phyloP scores from a whole-genome alignment of 2,888 invertebrate genomes.

The Aleiodes alternator region DNA sequence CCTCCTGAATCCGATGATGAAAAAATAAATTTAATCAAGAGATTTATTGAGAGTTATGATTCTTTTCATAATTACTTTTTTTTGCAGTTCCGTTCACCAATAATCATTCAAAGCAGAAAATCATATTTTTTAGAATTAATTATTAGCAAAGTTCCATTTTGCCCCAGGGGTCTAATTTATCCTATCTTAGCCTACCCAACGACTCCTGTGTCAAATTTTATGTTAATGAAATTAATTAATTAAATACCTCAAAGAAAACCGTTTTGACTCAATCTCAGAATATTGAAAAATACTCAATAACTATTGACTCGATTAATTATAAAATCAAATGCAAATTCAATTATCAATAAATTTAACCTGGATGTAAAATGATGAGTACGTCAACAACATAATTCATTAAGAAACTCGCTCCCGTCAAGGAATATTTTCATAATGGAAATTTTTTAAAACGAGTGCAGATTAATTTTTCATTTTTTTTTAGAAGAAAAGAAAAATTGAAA shows the following conservation, averaged over 20 bases:
- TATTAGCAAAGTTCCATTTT: too few relatives aligned
- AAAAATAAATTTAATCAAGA: too few relatives aligned
- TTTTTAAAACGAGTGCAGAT: constrained; percentile 48
- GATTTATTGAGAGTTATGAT: too few relatives aligned
- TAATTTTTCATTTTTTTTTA: constrained; percentile 4
- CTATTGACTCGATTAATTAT: not conserved
- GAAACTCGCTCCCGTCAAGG: constrained; percentile 57
- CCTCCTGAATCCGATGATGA: too few relatives aligned
- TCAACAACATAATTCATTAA: constrained; percentile 67
- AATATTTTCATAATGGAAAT: constrained; percentile 11
- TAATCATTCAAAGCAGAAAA: too few relatives aligned
- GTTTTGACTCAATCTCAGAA: too few relatives aligned
- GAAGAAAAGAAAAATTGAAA: constrained; percentile 26
- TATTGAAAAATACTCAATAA: not conserved
- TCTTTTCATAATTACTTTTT: too few relatives aligned
- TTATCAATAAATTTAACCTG: constrained; percentile 28
- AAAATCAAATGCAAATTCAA: constrained; percentile 14
- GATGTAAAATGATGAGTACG: constrained; percentile 72
- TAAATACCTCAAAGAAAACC: too few relatives aligned
- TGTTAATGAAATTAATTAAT: too few relatives aligned
- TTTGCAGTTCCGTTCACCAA: too few relatives aligned
- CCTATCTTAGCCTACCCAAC: not conserved
- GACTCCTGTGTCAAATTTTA: not conserved
- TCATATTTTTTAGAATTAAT: too few relatives aligned
- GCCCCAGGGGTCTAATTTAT: too few relatives aligned